Percentiles rank a stretch among this genome's conserved stretches.
These are phyloP conservation scores for Tenthredo livida DNA, from an alignment of 2,888 invertebrate genomes.

Conservation along the genomic window DNA sequence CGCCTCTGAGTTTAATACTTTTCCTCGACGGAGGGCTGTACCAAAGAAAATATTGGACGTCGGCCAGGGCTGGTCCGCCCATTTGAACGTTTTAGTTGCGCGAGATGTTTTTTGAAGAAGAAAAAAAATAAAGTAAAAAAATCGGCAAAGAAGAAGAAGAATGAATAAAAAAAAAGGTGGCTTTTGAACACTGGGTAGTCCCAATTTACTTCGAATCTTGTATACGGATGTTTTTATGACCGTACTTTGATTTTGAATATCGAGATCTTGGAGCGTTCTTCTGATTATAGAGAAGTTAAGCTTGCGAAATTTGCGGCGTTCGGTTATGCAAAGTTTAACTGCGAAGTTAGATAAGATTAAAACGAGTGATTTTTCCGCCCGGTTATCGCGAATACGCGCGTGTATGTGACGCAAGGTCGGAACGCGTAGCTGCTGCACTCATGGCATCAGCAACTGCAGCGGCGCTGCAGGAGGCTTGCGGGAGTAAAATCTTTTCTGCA, in stretches of 20 bases:
- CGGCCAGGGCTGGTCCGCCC: conserved; percentile 32
- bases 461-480: not conserved
- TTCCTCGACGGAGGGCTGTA: not conserved
- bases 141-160: not conserved
- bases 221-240: not conserved
- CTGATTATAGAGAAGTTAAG: not conserved
- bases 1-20: conserved; percentile 39
- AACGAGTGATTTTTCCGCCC: not conserved
- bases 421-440: not conserved
- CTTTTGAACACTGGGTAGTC: not conserved
- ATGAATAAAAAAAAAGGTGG: not conserved
- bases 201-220: not conserved
- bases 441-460: not conserved
- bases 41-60: conserved; percentile 45
- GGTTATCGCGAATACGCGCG: conserved; percentile 3
- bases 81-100: conserved; percentile 38
- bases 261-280: not conserved
- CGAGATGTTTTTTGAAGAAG: not conserved
- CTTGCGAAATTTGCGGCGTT: not conserved
- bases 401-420: not conserved
- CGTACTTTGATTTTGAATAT: not conserved
- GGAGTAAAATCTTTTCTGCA: conserved; percentile 11
- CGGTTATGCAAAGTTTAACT: not conserved
- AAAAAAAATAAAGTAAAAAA: not conserved
- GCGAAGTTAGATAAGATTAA: conserved; percentile 15